Base-by-base conservation (phyloP, 2,797 vertebrate genomes). In the Pseudochromis fuscus region DNA sequence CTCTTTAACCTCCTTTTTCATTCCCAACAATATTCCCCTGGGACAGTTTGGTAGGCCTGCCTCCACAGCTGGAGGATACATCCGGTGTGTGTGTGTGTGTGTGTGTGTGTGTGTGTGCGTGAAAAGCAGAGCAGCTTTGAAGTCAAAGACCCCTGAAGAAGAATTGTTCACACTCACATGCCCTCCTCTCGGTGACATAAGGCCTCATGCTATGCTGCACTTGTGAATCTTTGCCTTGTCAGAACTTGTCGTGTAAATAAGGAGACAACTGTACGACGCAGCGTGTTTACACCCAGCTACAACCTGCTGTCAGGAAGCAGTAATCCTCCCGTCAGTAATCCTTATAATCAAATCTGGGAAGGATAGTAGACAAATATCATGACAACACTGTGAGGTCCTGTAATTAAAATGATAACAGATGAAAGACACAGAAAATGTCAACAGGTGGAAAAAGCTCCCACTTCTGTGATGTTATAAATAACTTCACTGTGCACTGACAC, bases 1-100 rank as follows among this genome's bases (percentile, higher is more conserved):
- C 11, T 67, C 55, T 79, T 51, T 23, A 48, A 10, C 10, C 74
- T 67, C 75, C 50, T 30, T 63, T 48, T 27, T 16, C 4, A 37
- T 38, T 42, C 60, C 64, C 37, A 30, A 56, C 55, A 3, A 11
- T 46, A 19, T 46, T 59, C 82, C 83, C 72, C 37, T 4, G 12
- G 83, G 77, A 67, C 18, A 37, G 12, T 71, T 72, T 31, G 31
- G 15, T 61, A 38, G 69, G 66, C 51, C 71, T 66, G 73, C 79
- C 73, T 83, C 74, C 84, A 88, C 88, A 91, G 89, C 88, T 91
- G 88, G 88, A 84, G 74, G 65, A 74, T 2, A 80, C 80, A 82
- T 91, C 87, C 84, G 82, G 81, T 78, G 74, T 58, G 66, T 62
- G 48, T 31, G 25, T 49, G 45, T 48, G 44, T 48, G 58, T 40